Conservation (phyloP, 2,797 vertebrate genomes). For the Halcyon badia region DNA sequence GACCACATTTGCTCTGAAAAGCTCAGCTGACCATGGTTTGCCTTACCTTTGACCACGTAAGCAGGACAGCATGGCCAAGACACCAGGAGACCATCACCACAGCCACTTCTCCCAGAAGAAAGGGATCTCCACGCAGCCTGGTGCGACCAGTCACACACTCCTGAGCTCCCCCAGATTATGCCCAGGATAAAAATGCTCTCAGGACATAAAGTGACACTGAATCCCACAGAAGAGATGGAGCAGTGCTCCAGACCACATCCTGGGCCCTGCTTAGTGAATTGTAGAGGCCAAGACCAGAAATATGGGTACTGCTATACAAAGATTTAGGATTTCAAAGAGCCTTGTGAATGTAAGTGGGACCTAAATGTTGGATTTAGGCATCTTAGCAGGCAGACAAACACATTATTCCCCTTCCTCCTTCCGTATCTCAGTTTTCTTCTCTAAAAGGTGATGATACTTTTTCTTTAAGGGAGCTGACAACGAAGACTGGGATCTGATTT, state of each 20-base stretch:
- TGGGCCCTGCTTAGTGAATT: neutral
- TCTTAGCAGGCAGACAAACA: neutral
- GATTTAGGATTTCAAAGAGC: neutral
- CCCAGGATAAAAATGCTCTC: neutral
- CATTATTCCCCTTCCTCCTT: neutral
- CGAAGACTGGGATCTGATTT: neutral
- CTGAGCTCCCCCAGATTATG: neutral
- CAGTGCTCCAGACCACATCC: neutral
- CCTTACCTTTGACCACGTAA: neutral
- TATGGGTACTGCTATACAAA: fast-evolving
- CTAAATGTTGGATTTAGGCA: neutral
- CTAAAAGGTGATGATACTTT: neutral
- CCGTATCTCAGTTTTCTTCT: neutral
- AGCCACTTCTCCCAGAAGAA: neutral
- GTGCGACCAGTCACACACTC: neutral
- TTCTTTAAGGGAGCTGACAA: neutral
- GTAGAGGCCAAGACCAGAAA: neutral
- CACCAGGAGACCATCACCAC: neutral
- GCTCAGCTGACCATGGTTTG: neutral
- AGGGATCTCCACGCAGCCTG: neutral
- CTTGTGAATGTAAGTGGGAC: neutral
- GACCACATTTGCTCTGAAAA: neutral
- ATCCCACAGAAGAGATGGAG: neutral
- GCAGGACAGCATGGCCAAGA: neutral
- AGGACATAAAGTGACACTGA: neutral